Base-by-base conservation (phyloP, 2,797 vertebrate species). In the Microtus obscurus region DNA sequence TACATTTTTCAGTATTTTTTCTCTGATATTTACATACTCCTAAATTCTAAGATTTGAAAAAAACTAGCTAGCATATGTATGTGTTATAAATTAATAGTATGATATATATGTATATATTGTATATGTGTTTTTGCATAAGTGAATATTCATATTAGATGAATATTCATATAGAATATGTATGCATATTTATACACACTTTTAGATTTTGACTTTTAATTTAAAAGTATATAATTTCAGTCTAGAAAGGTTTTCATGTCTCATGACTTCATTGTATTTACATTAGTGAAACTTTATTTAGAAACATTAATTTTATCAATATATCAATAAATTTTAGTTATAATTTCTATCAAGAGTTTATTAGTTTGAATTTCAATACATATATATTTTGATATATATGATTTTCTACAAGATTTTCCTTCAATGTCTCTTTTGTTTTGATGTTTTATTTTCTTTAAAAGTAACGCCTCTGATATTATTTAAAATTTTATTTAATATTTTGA, bases 401-500 rank as follows among this genome's bases (percentile, higher is more conserved):
- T 79, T 89, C 9, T 89, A 13, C 65, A 85, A 1, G 45, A 87
- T 79, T 63, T 45, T 87, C 25, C 21, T 82, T 9, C 2, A 73
- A 29, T 65, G 63, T 13, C 25, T 89, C 4, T 19, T 89, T 71
- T 45, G 9, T 37, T 94, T 90, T 69, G 43, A 16, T 45, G 45
- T 51, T 51, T 96, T 56, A 2, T 51, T 89, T 53, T 21, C n/a
- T 90, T 80, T 48, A 65, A 71, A 43, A 48, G 29, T 71, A 91
- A 77, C 31, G 2, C 3, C 40, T 82, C 31, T 69, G 56, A 67
- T 43, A 43, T 86, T 65, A 80, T 90, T 90, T 96, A 45, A 92
- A 77, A 82, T 90, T 21, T 5, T 87, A 3, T 61, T 59, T 67
- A 81, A 76, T 88, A 4, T 48, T 97, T 90, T 77, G 45, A 77